Evolutionary conservation across 2,888 invertebrate genomes (phyloP).

Genomic region (Epinotia bilunana): DNA sequence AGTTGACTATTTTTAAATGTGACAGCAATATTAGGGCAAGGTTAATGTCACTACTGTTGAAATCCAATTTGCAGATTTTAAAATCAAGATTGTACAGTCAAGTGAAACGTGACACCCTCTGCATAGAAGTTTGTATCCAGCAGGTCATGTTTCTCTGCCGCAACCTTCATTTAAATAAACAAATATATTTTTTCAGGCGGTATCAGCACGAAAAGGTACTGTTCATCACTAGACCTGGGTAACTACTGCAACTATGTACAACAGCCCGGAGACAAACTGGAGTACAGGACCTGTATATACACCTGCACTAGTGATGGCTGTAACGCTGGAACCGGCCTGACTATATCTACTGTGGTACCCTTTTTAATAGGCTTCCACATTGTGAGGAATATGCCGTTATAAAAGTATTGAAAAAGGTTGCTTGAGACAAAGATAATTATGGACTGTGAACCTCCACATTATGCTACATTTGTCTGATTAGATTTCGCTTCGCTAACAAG

Average conservation of each 20-base stretch:
- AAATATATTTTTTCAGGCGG: constrained; percentile 86
- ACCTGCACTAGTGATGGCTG: constrained; percentile 94
- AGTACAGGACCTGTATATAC: constrained; percentile 94
- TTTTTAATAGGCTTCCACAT: constrained; percentile 49
- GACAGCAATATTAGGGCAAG: too few relatives aligned
- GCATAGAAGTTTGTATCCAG: too few relatives aligned
- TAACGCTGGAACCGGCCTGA: constrained; percentile 83
- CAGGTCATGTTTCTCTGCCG: too few relatives aligned
- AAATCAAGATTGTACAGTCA: too few relatives aligned
- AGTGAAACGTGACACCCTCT: too few relatives aligned
- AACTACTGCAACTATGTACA: constrained; percentile 95
- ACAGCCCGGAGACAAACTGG: constrained; percentile 92
- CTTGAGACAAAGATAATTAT: background rate
- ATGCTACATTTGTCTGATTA: background rate
- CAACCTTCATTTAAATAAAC: background rate
- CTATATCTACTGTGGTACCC: constrained; percentile 53
- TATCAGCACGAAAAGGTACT: constrained; percentile 94
- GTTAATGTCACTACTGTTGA: too few relatives aligned
- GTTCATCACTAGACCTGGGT: constrained; percentile 93
- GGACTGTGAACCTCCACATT: background rate
- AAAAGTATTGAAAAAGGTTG: constrained; percentile 1
- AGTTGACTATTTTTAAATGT: too few relatives aligned
- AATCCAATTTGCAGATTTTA: too few relatives aligned
- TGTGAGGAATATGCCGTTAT: constrained; percentile 16
- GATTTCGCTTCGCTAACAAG: background rate